A percentile compares a stretch with the other conserved stretches of the same genome.
These are phyloP conservation scores for Phalangium opilio DNA, from an alignment of 2,888 invertebrate genomes.

Conservation along the genomic window DNA sequence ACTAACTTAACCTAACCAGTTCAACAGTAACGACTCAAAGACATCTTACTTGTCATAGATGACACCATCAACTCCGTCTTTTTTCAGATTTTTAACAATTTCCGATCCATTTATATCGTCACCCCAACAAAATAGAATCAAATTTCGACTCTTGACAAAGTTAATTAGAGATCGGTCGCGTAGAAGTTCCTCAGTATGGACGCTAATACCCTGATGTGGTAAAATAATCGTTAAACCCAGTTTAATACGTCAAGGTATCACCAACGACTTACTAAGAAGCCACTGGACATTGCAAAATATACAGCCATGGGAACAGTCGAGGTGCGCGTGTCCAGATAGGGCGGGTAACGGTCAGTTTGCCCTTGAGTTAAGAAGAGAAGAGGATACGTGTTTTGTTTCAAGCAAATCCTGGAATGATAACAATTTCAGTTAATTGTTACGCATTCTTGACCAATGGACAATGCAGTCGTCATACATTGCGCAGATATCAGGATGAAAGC, in stretches of 20 bases:
- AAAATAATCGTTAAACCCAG: slow-evolving; percentile 3
- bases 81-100: slow-evolving; percentile 68
- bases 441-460: background rate
- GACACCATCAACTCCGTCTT: slow-evolving; percentile 81
- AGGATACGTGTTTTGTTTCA: slow-evolving; percentile 94
- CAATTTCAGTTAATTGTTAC: background rate
- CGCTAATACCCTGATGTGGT: slow-evolving; percentile 55
- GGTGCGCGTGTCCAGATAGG: slow-evolving; percentile 71
- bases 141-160: slow-evolving; percentile 56
- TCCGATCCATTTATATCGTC: slow-evolving; percentile 81
- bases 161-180: slow-evolving; percentile 66
- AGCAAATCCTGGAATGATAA: slow-evolving; percentile 43
- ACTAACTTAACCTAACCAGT: no score
- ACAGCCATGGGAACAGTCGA: slow-evolving; percentile 64
- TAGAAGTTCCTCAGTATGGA: slow-evolving; percentile 73
- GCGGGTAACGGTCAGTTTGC: slow-evolving; percentile 50
- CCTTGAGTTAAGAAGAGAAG: slow-evolving; percentile 86
- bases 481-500: slow-evolving; percentile 92
- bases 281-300: slow-evolving; percentile 61
- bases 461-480: slow-evolving; percentile 47
- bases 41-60: slow-evolving; percentile 70
- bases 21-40: background rate
- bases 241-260: background rate
- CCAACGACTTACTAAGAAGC: slow-evolving; percentile 52
- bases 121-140: slow-evolving; percentile 93